Conservation (phyloP, 1,140 invertebrate genomes). For the Musca domestica region DNA sequence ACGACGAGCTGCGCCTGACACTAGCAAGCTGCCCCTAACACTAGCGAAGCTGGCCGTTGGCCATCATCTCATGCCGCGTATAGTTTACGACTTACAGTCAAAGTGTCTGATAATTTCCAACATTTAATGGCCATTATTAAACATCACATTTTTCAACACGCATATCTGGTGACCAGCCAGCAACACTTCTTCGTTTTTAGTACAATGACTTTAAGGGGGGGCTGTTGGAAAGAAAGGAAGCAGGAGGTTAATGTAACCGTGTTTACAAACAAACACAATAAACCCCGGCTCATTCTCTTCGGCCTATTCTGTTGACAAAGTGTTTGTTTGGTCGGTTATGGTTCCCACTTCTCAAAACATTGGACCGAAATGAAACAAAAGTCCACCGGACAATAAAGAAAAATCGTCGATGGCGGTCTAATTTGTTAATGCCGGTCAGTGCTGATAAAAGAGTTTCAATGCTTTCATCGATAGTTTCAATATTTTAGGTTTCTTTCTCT, state of each 20-base stretch:
- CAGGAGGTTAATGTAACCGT: too few relatives aligned
- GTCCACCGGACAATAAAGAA: not conserved
- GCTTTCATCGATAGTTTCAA: constrained; percentile 17
- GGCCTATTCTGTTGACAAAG: constrained; percentile 5
- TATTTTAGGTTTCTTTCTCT: not conserved
- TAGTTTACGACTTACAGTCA: constrained; percentile 49
- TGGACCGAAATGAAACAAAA: not conserved
- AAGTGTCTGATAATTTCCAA: constrained; percentile 53
- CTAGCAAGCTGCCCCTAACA: too few relatives aligned
- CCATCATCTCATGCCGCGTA: constrained; percentile 5
- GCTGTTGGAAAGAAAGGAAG: too few relatives aligned
- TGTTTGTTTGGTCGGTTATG: not conserved
- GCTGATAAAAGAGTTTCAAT: not conserved
- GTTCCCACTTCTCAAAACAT: too few relatives aligned
- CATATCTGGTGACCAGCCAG: constrained; percentile 33
- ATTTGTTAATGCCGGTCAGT: constrained; percentile 10
- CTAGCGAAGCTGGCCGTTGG: not conserved
- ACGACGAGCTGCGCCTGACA: too few relatives aligned
- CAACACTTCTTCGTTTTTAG: not conserved
- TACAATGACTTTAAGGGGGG: too few relatives aligned
- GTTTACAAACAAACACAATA: not conserved
- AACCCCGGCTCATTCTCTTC: not conserved
- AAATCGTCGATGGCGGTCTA: constrained; percentile 10
- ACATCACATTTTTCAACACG: constrained; percentile 54
- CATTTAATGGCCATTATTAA: constrained; percentile 54